A percentile compares a stretch with the other conserved stretches of the same genome.
These are phyloP conservation scores for Halcyon smyrnensis DNA, from an alignment of 2,797 vertebrate species.

Conservation along the genomic window DNA sequence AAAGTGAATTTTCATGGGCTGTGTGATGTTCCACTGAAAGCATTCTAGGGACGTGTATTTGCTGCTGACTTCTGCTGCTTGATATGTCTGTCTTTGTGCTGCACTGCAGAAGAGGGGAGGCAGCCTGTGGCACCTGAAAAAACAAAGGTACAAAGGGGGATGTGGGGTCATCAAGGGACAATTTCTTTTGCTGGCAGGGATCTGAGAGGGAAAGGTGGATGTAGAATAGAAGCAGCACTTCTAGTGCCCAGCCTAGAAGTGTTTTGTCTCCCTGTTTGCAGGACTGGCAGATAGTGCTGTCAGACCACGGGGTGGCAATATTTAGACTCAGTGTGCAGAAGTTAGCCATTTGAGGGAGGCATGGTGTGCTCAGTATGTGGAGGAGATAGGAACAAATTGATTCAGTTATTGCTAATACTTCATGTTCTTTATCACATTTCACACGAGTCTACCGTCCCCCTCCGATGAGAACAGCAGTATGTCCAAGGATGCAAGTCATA, in stretches of 20 bases:
- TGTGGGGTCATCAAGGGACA: background rate
- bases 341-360: constrained; percentile 39
- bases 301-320: constrained; percentile 57
- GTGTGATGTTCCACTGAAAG: background rate
- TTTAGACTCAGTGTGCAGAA: constrained; percentile 6
- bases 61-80: background rate
- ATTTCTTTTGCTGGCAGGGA: background rate
- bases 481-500: background rate
- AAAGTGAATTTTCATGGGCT: background rate
- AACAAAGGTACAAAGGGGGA: background rate
- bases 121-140: background rate
- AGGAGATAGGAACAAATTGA: constrained; percentile 32
- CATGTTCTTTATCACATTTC: constrained; percentile 5
- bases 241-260: background rate
- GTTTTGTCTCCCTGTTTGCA: background rate
- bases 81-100: background rate
- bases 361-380: constrained; percentile 26
- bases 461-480: background rate
- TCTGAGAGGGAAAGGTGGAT: background rate
- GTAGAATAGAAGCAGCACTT: background rate
- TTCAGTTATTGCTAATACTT: constrained; percentile 65
- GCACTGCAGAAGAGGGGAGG: background rate
- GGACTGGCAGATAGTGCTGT: constrained; percentile 23
- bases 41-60: background rate
- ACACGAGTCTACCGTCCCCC: background rate